Evolutionary conservation across 2,888 invertebrate genomes (phyloP).

Genomic region (Synergus gifuensis): DNA sequence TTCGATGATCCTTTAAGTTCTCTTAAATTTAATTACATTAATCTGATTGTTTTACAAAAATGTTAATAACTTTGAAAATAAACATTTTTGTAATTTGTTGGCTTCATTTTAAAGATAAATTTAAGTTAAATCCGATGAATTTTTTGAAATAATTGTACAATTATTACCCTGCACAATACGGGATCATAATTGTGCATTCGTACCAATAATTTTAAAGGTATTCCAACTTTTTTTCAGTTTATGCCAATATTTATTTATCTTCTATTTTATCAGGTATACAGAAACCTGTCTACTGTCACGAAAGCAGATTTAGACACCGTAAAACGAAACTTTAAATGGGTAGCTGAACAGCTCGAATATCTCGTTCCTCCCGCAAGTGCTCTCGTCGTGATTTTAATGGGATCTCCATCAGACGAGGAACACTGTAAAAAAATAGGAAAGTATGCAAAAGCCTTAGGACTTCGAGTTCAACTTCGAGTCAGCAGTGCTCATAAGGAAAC

Average conservation of each 20-base stretch:
- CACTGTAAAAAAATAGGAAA: conserved; percentile 91
- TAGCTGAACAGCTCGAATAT: conserved; percentile 89
- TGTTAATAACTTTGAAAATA: too few species aligned
- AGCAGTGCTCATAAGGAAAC: conserved; percentile 98
- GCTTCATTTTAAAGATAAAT: too few species aligned
- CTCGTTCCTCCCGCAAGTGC: conserved; percentile 85
- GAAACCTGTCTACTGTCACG: conserved; percentile 92
- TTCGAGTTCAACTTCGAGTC: conserved; percentile 89
- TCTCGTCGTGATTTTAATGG: conserved; percentile 94
- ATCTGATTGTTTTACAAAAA: too few species aligned
- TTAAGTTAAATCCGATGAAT: too few species aligned
- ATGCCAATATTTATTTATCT: background rate
- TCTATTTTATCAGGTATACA: conserved; percentile 85
- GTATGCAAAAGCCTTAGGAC: conserved; percentile 83
- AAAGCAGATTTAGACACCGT: conserved; percentile 91
- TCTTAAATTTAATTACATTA: too few species aligned
- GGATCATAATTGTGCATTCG: too few species aligned
- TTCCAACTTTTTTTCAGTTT: background rate
- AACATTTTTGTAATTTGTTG: too few species aligned
- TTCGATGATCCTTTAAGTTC: too few species aligned
- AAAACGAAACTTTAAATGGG: conserved; percentile 96
- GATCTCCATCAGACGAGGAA: conserved; percentile 91
- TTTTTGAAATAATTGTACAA: too few species aligned
- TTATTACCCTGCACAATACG: too few species aligned
- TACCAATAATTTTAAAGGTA: too few species aligned